Base-by-base conservation (phyloP, 2,888 invertebrate species). In the Helleia helle region DNA sequence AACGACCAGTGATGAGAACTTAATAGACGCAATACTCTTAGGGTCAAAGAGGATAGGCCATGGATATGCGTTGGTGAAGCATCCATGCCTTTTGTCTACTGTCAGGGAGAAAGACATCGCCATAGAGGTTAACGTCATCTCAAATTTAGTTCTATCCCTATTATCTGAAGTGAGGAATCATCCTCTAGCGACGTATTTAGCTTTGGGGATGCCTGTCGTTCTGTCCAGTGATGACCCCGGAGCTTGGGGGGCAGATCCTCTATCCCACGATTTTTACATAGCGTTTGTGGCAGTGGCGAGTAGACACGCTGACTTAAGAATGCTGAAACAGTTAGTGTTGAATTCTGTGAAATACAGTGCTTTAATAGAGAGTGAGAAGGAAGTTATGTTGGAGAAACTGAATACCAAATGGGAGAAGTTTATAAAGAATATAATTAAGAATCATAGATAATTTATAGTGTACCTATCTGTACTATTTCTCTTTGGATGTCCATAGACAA, bases 221-320 rank as follows among this genome's bases (percentile, higher is more conserved):
- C 71, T 94, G 38, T 91, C 92, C 0, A 91, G 91, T 54, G 94
- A 94, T 55, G 93, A 94, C 63, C 93, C 93, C 0, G 90, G 91
- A 0, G 86, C 90, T 5, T 94, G 93, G 93, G 89, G 88, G 0
- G 88, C 91, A 0, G 83, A 86, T n/a, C 93, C 90, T 0, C 58
- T 94, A 4, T 91, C 91, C 11, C 91, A 93, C 54, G 94, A 95
- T 59, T 92, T 91, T 58, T 95, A 93, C 59, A 86, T 91, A 29
- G 88, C 91, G 0, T 94, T 93, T 54, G 81, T 93, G 71, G 92
- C 90, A 1, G 87, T 93, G 38, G 91, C 93, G 18, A 91, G 91
- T 14, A 83, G 84, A 41, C 85, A 86, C 38, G 87, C 90, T 0
- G 94, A 93, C 52, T 62, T 94, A 25, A 86, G 89, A 36, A 76